Evolutionary conservation across 2,888 invertebrate species (phyloP).

Genomic region (Hirtodrosophila confusa): DNA sequence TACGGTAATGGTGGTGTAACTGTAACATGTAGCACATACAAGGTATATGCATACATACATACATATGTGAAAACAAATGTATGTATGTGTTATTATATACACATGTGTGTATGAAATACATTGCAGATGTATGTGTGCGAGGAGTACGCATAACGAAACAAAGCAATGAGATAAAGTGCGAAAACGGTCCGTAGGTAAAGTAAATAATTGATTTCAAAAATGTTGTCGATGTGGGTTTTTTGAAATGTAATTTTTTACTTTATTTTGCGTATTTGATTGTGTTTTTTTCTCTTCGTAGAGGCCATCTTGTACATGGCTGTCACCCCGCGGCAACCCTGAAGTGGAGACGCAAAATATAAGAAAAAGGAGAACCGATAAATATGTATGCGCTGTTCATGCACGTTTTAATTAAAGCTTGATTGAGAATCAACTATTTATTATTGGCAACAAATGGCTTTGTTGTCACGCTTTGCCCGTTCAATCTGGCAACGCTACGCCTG

Average conservation of each 20-base stretch:
- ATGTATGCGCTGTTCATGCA: constrained; percentile 27
- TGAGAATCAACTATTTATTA: constrained; percentile 13
- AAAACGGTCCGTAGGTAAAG: constrained; percentile 60
- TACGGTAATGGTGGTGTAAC: constrained; percentile 62
- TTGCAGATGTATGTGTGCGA: constrained; percentile 21
- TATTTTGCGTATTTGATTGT: constrained; percentile 51
- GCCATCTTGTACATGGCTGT: constrained; percentile 48
- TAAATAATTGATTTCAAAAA: constrained; percentile 55
- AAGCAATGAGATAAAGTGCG: constrained; percentile 39
- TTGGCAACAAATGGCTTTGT: constrained; percentile 21
- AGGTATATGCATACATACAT: constrained; percentile 20
- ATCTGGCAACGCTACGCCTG: constrained; percentile 43
- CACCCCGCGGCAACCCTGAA: constrained; percentile 23
- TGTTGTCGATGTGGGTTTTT: constrained; percentile 39
- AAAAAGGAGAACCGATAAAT: constrained; percentile 36
- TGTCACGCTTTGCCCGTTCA: constrained; percentile 15
- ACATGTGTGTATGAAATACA: constrained; percentile 15
- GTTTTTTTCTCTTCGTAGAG: constrained; percentile 51
- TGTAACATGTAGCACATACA: constrained; percentile 30
- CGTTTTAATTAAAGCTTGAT: constrained; percentile 26
- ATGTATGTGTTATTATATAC: constrained; percentile 14
- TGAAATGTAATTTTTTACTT: constrained; percentile 62
- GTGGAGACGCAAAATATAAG: constrained; percentile 31
- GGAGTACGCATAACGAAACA: constrained; percentile 48
- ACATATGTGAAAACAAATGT: constrained; percentile 23